phyloP scores from a whole-genome alignment of 1,140 invertebrate species.

The Formica selysi region DNA sequence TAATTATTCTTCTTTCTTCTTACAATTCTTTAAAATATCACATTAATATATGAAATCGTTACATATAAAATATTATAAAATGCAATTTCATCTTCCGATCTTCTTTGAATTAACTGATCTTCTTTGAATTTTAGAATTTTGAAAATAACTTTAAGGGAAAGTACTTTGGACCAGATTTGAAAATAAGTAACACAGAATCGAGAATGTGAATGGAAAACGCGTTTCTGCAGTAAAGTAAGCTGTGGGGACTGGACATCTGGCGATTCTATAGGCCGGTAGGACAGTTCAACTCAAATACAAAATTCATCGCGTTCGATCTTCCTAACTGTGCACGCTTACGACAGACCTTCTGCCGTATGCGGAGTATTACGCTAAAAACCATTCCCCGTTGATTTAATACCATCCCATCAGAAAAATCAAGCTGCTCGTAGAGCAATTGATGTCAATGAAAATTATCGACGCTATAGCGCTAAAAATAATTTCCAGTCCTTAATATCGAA shows the following conservation, averaged over 20 bases:
- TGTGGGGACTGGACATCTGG: constrained; percentile 83
- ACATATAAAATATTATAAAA: not conserved
- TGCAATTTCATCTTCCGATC: not conserved
- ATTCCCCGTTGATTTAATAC: constrained; percentile 16
- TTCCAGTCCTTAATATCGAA: not conserved
- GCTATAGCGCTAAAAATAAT: not conserved
- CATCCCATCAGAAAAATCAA: constrained; percentile 7
- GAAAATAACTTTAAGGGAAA: constrained; percentile 3
- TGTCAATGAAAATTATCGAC: constrained; percentile 22
- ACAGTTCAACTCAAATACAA: constrained; percentile 82
- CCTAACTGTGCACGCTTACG: constrained; percentile 68
- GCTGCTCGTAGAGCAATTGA: not conserved
- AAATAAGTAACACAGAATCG: not conserved
- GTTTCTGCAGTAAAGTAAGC: constrained; percentile 62
- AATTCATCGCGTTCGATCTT: constrained; percentile 85
- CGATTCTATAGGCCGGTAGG: constrained; percentile 77
- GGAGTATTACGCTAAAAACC: constrained; percentile 22
- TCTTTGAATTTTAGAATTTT: not conserved
- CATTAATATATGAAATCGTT: not conserved
- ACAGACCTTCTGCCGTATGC: constrained; percentile 67
- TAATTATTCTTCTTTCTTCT: not conserved
- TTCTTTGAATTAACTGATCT: not conserved
- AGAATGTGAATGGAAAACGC: constrained; percentile 38
- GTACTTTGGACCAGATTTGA: not conserved
- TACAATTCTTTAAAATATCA: not conserved